Evolutionary conservation across 2,888 invertebrate species (phyloP), one percentile per base, ranked within the genome.

Genomic region (Cosmia pyralina): DNA sequence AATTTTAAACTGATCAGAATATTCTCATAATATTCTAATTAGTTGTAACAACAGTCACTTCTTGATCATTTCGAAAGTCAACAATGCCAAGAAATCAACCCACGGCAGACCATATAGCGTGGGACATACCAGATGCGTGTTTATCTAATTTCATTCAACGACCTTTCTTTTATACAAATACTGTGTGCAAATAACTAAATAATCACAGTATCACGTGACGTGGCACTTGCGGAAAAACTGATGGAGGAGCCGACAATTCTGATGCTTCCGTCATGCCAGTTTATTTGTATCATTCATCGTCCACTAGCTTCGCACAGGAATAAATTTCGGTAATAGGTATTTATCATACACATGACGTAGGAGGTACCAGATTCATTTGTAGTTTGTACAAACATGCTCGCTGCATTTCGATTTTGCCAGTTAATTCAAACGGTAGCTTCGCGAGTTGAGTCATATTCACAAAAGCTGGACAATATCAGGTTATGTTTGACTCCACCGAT

Each of bases 391-490:
- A 71, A 77, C 22, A 60, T 64, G 13, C 38, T 41, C 41, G 71
- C 22, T 82, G 81, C 86, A 81, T 77, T 71, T 64, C 69, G 72
- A 69, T 66, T 72, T 81, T 69, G 72, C 69, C 66, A 77, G 77
- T 87, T 86, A 82, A 85, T 87, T 87, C 86, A 87, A 84, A 79
- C 79, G 75, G 70, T 74, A 69, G 72, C 72, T 85, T 80, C 82
- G 71, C 85, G 81, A 68, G 83, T 75, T 88, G 86, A 89, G 58
- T 82, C 81, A 82, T 71, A 72, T 66, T 81, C 64, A 77, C 72
- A 69, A 79, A 86, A 87, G 86, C 87, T 88, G 86, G 82, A 85
- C 81, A 86, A 85, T 80, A 75, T 86, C 85, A 84, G 79, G 78
- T 79, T 85, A 83, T 76, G 74, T 69, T 81, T 80, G 69, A 72